Percentiles rank a stretch among this genome's conserved stretches.
Evolutionary conservation across 2,888 invertebrate genomes (phyloP).

Genomic region (Callimorpha dominula): DNA sequence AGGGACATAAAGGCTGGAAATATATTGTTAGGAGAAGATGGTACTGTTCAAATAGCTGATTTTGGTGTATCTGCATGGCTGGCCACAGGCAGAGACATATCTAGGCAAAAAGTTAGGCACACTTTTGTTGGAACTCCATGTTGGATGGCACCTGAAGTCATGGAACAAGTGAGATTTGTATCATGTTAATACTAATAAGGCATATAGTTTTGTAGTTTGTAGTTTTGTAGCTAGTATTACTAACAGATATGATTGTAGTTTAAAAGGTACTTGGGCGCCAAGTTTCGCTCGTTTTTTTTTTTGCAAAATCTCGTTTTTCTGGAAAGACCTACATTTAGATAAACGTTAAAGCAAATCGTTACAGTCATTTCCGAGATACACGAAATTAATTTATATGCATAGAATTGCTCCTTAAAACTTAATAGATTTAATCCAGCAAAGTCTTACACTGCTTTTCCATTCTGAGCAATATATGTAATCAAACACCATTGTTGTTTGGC

Average conservation of each 20-base stretch:
- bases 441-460: background rate
- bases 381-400: too few species aligned
- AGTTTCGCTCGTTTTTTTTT: too few species aligned
- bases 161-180: slow-evolving; percentile 93
- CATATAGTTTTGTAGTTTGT: background rate
- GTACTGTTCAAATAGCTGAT: slow-evolving; percentile 98
- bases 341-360: too few species aligned
- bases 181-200: background rate
- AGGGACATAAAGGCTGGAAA: slow-evolving; percentile 99
- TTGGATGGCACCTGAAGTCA: slow-evolving; percentile 99
- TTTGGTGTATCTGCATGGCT: slow-evolving; percentile 99
- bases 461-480: background rate
- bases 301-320: too few species aligned
- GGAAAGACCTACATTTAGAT: too few species aligned
- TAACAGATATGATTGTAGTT: background rate
- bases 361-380: too few species aligned
- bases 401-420: too few species aligned
- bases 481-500: background rate
- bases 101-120: slow-evolving; percentile 97
- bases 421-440: too few species aligned
- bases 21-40: slow-evolving; percentile 98
- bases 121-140: slow-evolving; percentile 99
- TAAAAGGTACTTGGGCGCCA: background rate
- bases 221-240: too few species aligned
- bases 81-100: slow-evolving; percentile 97